A percentile compares a stretch with the other conserved stretches of the same genome.
phyloP scores from a whole-genome alignment of 1,140 invertebrate species.

The Batillaria attramentaria region DNA sequence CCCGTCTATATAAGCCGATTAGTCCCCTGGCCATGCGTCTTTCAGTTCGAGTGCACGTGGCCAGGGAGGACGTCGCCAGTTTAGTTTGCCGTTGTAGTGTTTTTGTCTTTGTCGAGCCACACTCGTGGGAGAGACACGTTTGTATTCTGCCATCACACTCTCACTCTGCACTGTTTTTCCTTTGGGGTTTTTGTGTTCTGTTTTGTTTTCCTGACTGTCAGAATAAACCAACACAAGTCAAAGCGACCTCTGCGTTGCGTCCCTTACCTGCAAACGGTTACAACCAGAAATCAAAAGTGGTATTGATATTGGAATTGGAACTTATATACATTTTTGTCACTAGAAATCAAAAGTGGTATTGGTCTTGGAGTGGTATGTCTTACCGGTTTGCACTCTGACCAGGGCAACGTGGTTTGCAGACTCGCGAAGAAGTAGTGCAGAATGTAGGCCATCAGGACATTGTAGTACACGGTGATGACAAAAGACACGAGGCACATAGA shows the following conservation, averaged over 20 bases:
- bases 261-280: too few relatives aligned
- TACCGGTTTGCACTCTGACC: conserved; percentile 71
- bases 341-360: neutral
- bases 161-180: too few relatives aligned
- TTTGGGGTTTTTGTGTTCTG: too few relatives aligned
- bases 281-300: neutral
- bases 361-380: conserved; percentile 25
- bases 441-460: conserved; percentile 71
- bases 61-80: too few relatives aligned
- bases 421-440: conserved; percentile 70
- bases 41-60: too few relatives aligned
- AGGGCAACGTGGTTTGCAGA: conserved; percentile 70
- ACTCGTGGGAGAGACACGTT: too few relatives aligned
- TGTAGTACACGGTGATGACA: conserved; percentile 79
- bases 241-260: too few relatives aligned
- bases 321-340: neutral
- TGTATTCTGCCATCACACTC: too few relatives aligned
- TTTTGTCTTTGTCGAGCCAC: too few relatives aligned
- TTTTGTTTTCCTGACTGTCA: neutral
- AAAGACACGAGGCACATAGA: conserved; percentile 87
- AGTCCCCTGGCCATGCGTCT: too few relatives aligned
- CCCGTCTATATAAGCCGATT: too few relatives aligned
- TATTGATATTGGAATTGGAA: neutral
- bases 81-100: too few relatives aligned
- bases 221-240: neutral